Conservation (phyloP, 2,797 vertebrate species). For the Clangula hyemalis region DNA sequence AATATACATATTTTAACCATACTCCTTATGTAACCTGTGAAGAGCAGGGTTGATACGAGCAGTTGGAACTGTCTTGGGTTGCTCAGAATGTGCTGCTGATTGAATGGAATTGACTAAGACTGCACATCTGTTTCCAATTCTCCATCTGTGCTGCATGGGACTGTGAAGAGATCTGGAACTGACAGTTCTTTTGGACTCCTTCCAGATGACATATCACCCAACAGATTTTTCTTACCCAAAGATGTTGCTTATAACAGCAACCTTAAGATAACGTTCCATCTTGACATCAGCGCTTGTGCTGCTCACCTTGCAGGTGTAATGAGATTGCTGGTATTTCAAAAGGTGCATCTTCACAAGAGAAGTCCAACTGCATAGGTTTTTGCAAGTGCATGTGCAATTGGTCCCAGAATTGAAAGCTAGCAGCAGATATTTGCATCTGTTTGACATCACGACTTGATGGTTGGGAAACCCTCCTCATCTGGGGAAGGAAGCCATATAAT, state of each 20-base stretch:
- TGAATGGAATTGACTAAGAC: slow-evolving; percentile 1
- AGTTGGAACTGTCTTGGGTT: background rate
- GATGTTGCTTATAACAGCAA: background rate
- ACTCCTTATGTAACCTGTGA: background rate
- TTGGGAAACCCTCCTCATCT: background rate
- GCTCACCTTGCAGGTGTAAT: background rate
- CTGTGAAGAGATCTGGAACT: background rate
- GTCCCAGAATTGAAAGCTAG: background rate
- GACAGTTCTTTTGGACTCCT: background rate
- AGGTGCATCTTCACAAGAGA: background rate
- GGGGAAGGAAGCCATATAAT: background rate
- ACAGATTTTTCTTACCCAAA: background rate
- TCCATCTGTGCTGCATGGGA: background rate
- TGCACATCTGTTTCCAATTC: background rate
- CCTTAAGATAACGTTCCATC: background rate
- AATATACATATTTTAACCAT: background rate
- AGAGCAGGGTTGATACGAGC: background rate
- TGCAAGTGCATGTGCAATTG: background rate
- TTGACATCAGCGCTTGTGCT: background rate
- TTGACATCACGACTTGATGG: background rate
- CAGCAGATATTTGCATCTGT: background rate
- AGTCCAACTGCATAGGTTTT: background rate
- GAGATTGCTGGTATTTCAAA: background rate
- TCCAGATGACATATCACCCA: background rate
- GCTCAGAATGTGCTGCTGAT: background rate